Conservation (phyloP, 1,140 invertebrate genomes). For the Cyclina sinensis region DNA sequence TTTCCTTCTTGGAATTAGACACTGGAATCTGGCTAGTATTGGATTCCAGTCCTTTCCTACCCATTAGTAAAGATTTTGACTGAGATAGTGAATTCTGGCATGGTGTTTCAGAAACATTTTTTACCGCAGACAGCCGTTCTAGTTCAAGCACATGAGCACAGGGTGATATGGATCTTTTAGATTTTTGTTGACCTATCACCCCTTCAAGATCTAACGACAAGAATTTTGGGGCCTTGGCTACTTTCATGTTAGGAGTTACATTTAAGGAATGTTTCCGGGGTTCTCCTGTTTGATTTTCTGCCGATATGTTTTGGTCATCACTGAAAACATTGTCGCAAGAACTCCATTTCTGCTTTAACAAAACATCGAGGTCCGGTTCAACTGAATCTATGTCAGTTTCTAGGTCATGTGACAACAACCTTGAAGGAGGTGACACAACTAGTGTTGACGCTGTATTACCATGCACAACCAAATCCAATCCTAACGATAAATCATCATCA, state of each 20-base stretch:
- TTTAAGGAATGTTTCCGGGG: neutral
- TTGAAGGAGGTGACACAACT: neutral
- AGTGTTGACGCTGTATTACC: neutral
- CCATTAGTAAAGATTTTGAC: neutral
- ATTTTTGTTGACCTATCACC: neutral
- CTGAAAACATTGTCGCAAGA: constrained; percentile 34
- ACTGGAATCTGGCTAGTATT: neutral
- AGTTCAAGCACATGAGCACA: constrained; percentile 49
- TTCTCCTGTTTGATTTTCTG: neutral
- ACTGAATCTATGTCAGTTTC: constrained; percentile 61
- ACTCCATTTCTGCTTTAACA: constrained; percentile 13
- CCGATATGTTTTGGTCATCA: neutral
- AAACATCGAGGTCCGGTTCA: constrained; percentile 42
- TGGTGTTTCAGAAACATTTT: constrained; percentile 18
- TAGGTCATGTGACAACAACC: constrained; percentile 58
- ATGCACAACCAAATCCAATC: neutral
- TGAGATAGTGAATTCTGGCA: constrained; percentile 31
- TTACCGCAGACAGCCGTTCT: constrained; percentile 4
- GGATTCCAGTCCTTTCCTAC: neutral
- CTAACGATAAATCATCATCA: constrained; percentile 5
- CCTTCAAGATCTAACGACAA: constrained; percentile 32
- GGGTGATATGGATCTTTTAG: constrained; percentile 53
- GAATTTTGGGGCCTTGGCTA: constrained; percentile 27
- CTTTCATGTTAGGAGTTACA: constrained; percentile 30
- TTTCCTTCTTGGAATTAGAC: neutral